These are phyloP conservation scores for Apamea epomidion DNA, from an alignment of 2,888 invertebrate species.

Conservation along the genomic window DNA sequence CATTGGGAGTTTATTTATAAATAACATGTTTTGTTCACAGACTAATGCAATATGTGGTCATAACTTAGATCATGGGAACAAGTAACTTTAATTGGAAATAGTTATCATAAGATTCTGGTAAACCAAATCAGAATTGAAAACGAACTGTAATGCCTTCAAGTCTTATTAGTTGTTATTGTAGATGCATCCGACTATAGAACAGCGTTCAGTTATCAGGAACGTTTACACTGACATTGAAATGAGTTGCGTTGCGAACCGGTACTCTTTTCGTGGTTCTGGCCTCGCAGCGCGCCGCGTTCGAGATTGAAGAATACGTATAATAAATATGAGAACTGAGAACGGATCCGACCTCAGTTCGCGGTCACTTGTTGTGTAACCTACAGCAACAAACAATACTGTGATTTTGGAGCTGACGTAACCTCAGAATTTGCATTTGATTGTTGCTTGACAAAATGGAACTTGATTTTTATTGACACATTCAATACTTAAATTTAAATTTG, in stretches of 20 bases:
- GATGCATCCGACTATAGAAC: conserved; percentile 35
- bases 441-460: conserved; percentile 71
- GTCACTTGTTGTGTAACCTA: conserved; percentile 87
- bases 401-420: conserved; percentile 77
- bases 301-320: conserved; percentile 90
- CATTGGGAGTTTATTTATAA: conserved; percentile 69
- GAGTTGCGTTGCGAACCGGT: conserved; percentile 87
- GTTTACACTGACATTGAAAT: conserved; percentile 88
- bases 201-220: conserved; percentile 73
- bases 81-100: conserved; percentile 15
- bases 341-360: conserved; percentile 89
- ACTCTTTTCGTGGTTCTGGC: conserved; percentile 86
- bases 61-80: background rate
- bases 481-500: conserved; percentile 46
- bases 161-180: conserved; percentile 28
- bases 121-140: conserved; percentile 45
- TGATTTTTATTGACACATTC: conserved; percentile 66
- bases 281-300: conserved; percentile 82
- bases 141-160: background rate
- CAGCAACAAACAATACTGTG: conserved; percentile 86
- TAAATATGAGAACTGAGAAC: conserved; percentile 86
- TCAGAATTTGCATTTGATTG: conserved; percentile 73
- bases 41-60: conserved; percentile 43
- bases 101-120: conserved; percentile 48
- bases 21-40: conserved; percentile 23